Percentiles rank a stretch among this genome's conserved stretches.
Evolutionary conservation across 2,113 vertebrate genomes (phyloP).

Genomic region (Pachyramphus minor): DNA sequence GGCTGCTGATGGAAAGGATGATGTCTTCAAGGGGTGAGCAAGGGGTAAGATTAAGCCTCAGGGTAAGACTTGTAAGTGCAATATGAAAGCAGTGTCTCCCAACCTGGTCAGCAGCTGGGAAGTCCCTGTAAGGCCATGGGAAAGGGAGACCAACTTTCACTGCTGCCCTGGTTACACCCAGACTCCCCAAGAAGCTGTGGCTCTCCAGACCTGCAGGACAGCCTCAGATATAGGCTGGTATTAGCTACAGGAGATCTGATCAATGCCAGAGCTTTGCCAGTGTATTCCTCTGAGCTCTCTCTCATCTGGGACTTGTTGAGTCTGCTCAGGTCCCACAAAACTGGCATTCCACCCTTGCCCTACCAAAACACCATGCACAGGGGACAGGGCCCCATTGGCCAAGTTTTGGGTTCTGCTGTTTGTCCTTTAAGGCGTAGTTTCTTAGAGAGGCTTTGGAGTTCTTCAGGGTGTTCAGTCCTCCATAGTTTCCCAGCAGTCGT

Average conservation of each 20-base stretch:
- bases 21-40: background rate
- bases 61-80: background rate
- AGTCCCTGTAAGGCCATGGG: background rate
- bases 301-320: background rate
- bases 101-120: background rate
- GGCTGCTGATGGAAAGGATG: background rate
- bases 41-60: background rate
- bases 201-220: background rate
- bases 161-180: background rate
- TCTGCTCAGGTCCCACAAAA: background rate
- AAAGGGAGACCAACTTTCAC: background rate
- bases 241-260: background rate
- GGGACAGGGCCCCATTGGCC: too few species aligned
- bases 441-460: background rate
- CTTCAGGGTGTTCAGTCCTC: background rate
- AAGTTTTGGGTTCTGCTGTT: background rate
- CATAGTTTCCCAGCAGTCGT: background rate
- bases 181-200: background rate
- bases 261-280: background rate
- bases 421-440: background rate
- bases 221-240: background rate
- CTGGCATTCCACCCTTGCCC: background rate
- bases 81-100: background rate
- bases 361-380: background rate
- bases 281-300: background rate